Evolutionary conservation across 2,113 vertebrate species (phyloP).

Genomic region (Mugil cephalus): DNA sequence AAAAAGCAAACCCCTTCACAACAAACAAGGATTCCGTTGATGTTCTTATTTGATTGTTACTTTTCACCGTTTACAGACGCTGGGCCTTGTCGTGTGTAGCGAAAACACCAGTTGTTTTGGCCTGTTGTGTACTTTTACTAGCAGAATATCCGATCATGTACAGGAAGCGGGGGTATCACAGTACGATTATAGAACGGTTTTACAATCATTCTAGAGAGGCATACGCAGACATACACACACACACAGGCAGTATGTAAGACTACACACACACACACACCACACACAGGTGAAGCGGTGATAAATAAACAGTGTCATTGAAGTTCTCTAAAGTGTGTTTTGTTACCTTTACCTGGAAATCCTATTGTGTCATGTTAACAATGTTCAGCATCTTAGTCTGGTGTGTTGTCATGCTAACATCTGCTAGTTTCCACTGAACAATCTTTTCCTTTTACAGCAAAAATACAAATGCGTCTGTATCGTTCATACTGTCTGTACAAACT

Average conservation of each 20-base stretch:
- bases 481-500: neutral
- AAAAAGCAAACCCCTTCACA: conserved; percentile 45
- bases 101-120: conserved; percentile 67
- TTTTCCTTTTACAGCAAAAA: too few relatives aligned
- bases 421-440: too few relatives aligned
- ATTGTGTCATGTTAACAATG: neutral
- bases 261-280: conserved; percentile 19
- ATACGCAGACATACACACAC: conserved; percentile 31
- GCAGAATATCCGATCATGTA: conserved; percentile 79
- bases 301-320: conserved; percentile 81
- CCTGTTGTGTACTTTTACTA: conserved; percentile 77
- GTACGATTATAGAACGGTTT: conserved; percentile 73
- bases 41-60: conserved; percentile 71
- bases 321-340: conserved; percentile 71
- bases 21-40: conserved; percentile 64
- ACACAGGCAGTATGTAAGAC: conserved; percentile 22
- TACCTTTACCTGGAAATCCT: conserved; percentile 26
- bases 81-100: conserved; percentile 77
- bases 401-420: neutral
- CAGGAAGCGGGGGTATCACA: conserved; percentile 69
- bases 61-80: conserved; percentile 72
- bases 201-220: conserved; percentile 64
- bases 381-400: neutral
- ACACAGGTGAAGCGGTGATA: conserved; percentile 78
- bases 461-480: neutral